phyloP scores from a whole-genome alignment of 2,888 invertebrate species.

The Calameuta idolon region DNA sequence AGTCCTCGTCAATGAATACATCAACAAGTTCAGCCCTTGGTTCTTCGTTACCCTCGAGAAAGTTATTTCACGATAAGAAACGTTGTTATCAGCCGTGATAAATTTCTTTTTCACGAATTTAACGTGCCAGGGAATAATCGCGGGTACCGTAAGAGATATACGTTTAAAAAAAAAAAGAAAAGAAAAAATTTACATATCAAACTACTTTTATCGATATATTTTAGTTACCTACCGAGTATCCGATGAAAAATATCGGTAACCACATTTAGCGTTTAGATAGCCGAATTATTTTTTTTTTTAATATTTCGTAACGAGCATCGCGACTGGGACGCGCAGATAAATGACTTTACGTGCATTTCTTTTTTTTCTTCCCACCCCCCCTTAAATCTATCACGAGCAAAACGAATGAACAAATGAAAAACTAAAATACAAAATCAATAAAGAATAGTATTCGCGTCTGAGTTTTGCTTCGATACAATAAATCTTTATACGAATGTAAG shows the following conservation, averaged over 20 bases:
- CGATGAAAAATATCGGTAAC: background rate
- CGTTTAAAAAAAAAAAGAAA: background rate
- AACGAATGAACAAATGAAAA: background rate
- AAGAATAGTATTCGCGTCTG: background rate
- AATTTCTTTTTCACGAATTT: background rate
- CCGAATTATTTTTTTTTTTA: too few species aligned
- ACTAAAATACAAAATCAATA: background rate
- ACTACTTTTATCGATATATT: background rate
- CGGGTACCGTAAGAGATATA: background rate
- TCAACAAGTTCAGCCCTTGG: background rate
- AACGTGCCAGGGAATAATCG: background rate
- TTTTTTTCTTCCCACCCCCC: too few species aligned
- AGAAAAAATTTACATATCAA: background rate
- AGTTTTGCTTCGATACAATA: background rate
- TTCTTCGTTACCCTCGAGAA: background rate
- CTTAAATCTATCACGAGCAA: background rate
- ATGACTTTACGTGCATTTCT: background rate
- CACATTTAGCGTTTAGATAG: too few species aligned
- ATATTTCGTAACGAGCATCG: background rate
- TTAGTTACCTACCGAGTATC: background rate
- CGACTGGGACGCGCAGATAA: background rate
- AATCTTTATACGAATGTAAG: background rate
- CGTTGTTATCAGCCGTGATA: background rate
- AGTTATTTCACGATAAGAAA: background rate
- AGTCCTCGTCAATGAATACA: background rate